phyloP scores from a whole-genome alignment of 2,888 invertebrate genomes.

The Ormia ochracea region DNA sequence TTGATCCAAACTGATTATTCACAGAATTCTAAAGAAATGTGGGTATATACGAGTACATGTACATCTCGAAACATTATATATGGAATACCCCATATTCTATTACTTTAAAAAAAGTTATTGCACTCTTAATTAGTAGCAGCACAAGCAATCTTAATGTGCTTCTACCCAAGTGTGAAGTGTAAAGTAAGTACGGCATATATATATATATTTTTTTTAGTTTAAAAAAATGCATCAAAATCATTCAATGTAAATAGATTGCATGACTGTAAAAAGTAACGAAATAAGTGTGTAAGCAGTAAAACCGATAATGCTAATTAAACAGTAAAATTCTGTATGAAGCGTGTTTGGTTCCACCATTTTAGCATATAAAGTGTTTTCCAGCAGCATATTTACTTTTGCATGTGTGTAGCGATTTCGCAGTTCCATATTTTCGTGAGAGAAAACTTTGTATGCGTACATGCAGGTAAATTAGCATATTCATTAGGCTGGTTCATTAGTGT shows the following conservation, averaged over 20 bases:
- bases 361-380: neutral
- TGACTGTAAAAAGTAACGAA: neutral
- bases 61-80: neutral
- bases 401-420: neutral
- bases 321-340: neutral
- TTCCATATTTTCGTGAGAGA: neutral
- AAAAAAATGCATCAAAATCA: slow-evolving; percentile 22
- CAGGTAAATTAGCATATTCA: neutral
- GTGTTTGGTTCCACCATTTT: slow-evolving; percentile 19
- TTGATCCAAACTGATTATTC: too few relatives aligned
- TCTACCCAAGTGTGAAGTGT: slow-evolving; percentile 34
- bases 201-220: too few relatives aligned
- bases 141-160: neutral
- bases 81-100: slow-evolving; percentile 13
- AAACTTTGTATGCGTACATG: slow-evolving; percentile 17
- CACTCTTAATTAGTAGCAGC: slow-evolving; percentile 1
- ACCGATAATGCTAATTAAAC: neutral
- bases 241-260: slow-evolving; percentile 41
- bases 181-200: neutral
- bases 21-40: too few relatives aligned
- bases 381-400: neutral
- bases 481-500: neutral
- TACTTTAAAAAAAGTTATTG: slow-evolving; percentile 14
- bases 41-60: too few relatives aligned
- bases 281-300: neutral